Evolutionary conservation across 2,797 vertebrate species (phyloP).

Genomic region (Adelosebastes latens): DNA sequence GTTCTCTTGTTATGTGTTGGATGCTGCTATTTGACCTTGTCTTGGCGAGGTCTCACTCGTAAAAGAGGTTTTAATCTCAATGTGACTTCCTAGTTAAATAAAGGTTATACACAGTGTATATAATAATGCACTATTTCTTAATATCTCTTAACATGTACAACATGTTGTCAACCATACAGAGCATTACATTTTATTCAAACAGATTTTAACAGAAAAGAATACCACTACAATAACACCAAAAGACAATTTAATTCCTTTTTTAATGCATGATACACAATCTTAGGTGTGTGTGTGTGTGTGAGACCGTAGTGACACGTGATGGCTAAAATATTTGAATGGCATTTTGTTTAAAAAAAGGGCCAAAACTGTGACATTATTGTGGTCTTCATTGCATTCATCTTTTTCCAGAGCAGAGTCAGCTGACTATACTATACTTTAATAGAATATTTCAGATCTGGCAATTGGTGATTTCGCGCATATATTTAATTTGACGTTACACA

Average conservation of each 20-base stretch:
- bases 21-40: too few species aligned
- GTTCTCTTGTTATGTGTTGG: too few species aligned
- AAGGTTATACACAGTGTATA: too few species aligned
- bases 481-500: neutral
- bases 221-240: neutral
- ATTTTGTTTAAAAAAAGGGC: neutral
- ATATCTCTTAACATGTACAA: neutral
- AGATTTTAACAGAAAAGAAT: neutral
- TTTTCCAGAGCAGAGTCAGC: neutral
- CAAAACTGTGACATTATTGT: neutral
- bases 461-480: neutral
- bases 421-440: neutral
- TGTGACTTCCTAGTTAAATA: too few species aligned
- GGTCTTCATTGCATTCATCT: neutral
- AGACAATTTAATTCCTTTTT: neutral
- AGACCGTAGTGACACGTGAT: neutral
- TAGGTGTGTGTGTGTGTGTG: neutral
- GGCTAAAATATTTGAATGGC: neutral
- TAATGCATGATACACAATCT: neutral
- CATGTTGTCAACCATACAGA: neutral
- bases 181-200: neutral
- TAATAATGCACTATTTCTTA: neutral
- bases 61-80: too few species aligned
- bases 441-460: neutral
- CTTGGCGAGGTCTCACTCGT: too few species aligned